Base-by-base conservation (phyloP, 2,888 invertebrate genomes). In the Megamerina dolium region DNA sequence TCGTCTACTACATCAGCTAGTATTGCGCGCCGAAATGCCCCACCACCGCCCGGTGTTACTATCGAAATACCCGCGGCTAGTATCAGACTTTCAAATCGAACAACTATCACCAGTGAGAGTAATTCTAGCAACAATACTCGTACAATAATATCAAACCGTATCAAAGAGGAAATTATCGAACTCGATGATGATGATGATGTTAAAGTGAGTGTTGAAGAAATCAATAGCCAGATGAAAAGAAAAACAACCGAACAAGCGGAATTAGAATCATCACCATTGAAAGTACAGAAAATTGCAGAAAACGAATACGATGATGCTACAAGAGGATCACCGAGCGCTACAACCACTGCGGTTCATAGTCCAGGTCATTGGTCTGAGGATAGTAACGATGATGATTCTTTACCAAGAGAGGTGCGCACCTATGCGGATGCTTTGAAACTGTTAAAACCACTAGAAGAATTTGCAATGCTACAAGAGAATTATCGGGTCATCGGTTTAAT, bases 401-500 rank as follows among this genome's bases (percentile, higher is more conserved):
- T 62, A 30, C 61, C 65, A 2, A 52, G 50, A 2, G 49, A 51
- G 21, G 59, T 63, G 3, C 46, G 49, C 4, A 60, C 42, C 48
- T 65, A 64, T 43, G 51, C 45, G n/a, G 63, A 69, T 46, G 70
- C 63, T 1, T 46, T 68, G 35, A 59, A 58, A 14, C 44, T 64
- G 26, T 55, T 68, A 0, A 63, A 61, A 21, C 68, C 69, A 0
- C 43, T 68, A 10, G 69, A 69, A 33, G 68, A 68, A 4, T 68
- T 67, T 29, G 66, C 60, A 0, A 50, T 68, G 41, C 45, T 67
- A 17, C 59, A 60, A 41, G 67, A 67, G 35, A 66, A 68, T 42
- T 67, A 61, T 51, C 60, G 69, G 14, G 68, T 61, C 23, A 69
- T 69, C 29, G 69, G 66, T 3, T 48, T 68, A 21, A 57, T 68